Conservation (phyloP, 1,140 invertebrate genomes). For the Coptotermes formosanus region DNA sequence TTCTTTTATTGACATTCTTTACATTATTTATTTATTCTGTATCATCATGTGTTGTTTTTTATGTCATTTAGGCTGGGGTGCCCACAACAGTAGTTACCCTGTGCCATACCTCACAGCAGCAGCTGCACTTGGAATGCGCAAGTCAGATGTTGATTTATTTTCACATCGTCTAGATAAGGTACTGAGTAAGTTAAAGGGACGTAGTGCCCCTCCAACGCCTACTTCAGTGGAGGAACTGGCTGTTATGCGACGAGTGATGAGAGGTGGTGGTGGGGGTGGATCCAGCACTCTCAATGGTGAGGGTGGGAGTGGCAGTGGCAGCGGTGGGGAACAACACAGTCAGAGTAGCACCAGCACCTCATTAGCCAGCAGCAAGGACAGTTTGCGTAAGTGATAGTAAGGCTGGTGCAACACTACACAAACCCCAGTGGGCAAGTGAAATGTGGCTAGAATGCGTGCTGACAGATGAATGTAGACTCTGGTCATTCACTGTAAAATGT, state of each 20-base stretch:
- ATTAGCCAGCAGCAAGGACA: slow-evolving; percentile 57
- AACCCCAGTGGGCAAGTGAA: slow-evolving; percentile 1
- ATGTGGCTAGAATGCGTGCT: neutral
- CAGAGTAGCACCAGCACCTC: slow-evolving; percentile 46
- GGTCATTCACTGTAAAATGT: neutral
- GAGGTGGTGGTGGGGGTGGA: slow-evolving; percentile 38
- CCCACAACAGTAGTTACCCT: slow-evolving; percentile 62
- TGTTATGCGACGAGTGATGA: slow-evolving; percentile 37
- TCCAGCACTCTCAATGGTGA: slow-evolving; percentile 35
- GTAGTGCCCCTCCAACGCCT: slow-evolving; percentile 53
- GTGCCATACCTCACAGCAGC: slow-evolving; percentile 69
- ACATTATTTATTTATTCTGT: neutral
- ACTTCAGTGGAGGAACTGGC: slow-evolving; percentile 47
- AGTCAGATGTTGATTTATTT: slow-evolving; percentile 65
- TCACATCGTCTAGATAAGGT: slow-evolving; percentile 63
- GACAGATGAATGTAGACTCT: neutral
- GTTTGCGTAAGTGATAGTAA: slow-evolving; percentile 55
- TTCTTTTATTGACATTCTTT: neutral
- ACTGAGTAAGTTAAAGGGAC: slow-evolving; percentile 52
- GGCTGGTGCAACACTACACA: slow-evolving; percentile 18
- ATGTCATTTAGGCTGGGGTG: slow-evolving; percentile 60
- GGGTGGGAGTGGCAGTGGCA: slow-evolving; percentile 31
- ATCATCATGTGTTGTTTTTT: neutral
- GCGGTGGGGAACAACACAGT: slow-evolving; percentile 32
- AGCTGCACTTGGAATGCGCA: slow-evolving; percentile 68